These are phyloP conservation scores for Leptonema lineaticorne DNA, from an alignment of 1,140 invertebrate genomes.

Conservation along the genomic window DNA sequence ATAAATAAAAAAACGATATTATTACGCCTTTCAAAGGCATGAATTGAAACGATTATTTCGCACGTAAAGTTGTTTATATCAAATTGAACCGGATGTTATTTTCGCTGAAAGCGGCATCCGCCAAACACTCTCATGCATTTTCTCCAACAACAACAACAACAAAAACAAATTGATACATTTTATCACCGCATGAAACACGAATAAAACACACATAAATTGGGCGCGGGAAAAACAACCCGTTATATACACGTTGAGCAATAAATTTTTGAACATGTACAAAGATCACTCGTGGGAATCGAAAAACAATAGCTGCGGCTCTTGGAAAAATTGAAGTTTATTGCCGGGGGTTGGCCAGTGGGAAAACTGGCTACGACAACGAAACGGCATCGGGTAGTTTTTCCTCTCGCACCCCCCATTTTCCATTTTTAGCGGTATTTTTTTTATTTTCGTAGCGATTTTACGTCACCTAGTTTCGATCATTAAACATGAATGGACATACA, in stretches of 20 bases:
- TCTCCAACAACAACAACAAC: too few relatives aligned
- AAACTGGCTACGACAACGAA: background rate
- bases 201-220: slow-evolving; percentile 41
- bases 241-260: slow-evolving; percentile 23
- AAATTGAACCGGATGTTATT: background rate
- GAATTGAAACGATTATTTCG: background rate
- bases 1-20: too few relatives aligned
- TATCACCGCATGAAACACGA: slow-evolving; percentile 38
- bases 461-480: too few relatives aligned
- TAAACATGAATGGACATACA: too few relatives aligned
- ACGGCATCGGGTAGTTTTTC: too few relatives aligned
- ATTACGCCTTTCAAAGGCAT: too few relatives aligned
- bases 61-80: background rate
- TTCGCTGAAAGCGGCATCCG: background rate
- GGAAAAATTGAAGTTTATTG: slow-evolving; percentile 42
- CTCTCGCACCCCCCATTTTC: too few relatives aligned
- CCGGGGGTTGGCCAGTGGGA: background rate
- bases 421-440: too few relatives aligned
- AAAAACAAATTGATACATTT: slow-evolving; percentile 36
- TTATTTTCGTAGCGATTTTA: too few relatives aligned
- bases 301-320: slow-evolving; percentile 40
- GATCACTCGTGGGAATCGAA: slow-evolving; percentile 41
- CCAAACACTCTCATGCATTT: too few relatives aligned
- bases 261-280: slow-evolving; percentile 40
- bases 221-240: slow-evolving; percentile 19